Percentiles rank a stretch among this genome's conserved stretches.
These are phyloP conservation scores for Drosophila mercatorum DNA, from an alignment of 2,888 invertebrate genomes.

Conservation along the genomic window DNA sequence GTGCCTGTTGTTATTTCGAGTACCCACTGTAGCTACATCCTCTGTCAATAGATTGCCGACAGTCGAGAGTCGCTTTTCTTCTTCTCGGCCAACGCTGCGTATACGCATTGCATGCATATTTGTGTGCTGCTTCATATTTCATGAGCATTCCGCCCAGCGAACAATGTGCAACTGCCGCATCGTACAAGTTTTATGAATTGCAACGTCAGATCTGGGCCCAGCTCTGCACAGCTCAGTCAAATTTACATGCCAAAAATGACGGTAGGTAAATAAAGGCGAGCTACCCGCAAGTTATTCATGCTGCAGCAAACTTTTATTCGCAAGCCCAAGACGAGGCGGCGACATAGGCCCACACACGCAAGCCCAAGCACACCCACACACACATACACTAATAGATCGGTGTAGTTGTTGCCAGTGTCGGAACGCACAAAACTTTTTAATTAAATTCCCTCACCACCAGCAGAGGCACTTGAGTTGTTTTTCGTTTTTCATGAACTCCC, in stretches of 20 bases:
- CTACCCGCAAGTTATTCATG: slow-evolving; percentile 30
- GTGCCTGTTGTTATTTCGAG: slow-evolving; percentile 30
- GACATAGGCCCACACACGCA: slow-evolving; percentile 48
- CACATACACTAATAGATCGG: neutral
- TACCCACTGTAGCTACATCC: neutral
- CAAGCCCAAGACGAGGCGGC: slow-evolving; percentile 15
- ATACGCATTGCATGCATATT: slow-evolving; percentile 40
- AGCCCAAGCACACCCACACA: slow-evolving; percentile 2
- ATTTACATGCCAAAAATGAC: slow-evolving; percentile 12
- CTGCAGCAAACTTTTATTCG: slow-evolving; percentile 45
- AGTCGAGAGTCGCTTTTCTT: slow-evolving; percentile 7
- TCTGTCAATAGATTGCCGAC: slow-evolving; percentile 38
- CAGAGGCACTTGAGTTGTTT: slow-evolving; percentile 33
- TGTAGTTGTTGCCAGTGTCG: slow-evolving; percentile 31
- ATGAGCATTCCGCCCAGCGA: slow-evolving; percentile 36
- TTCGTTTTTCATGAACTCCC: slow-evolving; percentile 37
- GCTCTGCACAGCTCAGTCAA: slow-evolving; percentile 2
- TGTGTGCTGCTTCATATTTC: slow-evolving; percentile 42
- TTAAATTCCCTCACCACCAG: slow-evolving; percentile 61
- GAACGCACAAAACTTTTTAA: slow-evolving; percentile 68
- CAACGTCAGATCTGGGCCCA: slow-evolving; percentile 50
- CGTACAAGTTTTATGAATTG: slow-evolving; percentile 68
- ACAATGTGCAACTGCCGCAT: slow-evolving; percentile 54
- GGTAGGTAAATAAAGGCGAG: slow-evolving; percentile 11
- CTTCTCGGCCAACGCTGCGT: slow-evolving; percentile 24